Evolutionary conservation across 2,113 vertebrate species (phyloP), one percentile per base, ranked within the genome.

Genomic region (Tamias sibiricus): DNA sequence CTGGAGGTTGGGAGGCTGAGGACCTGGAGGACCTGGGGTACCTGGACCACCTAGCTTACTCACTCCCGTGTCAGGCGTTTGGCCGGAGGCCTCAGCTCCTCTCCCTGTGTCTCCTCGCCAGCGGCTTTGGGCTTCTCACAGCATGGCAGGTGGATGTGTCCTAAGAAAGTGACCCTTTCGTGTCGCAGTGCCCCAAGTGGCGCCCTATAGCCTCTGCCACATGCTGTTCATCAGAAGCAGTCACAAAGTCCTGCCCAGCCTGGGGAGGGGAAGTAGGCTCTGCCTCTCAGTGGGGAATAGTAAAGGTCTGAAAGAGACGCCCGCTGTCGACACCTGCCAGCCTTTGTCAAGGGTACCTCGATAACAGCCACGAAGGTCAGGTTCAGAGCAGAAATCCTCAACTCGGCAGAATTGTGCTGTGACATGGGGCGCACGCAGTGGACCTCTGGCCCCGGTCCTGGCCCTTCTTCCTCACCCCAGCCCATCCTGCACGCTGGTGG

Each of bases 171-270:
- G 80, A 59, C 49, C 54, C 30, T 54, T 68, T 74, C 17, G 52
- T 28, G 44, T 74, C 35, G 24, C 54, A 24, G 57, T 9, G 8
- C 64, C 52, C 11, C 2, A 76, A n/a, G 28, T 32, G 71, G 42
- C 0, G 3, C 0, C 3, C 40, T 24, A 1, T n/a, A 12, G 11
- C 35, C 57, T 59, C 85, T 52, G 71, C n/a, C 35, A 12, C 8
- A 14, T 32, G 62, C 72, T 32, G 22, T n/a, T 57, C 40, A 62
- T 35, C 37, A 72, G 74, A 26, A 57, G 52, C 75, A 62, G 62
- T 42, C 52, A 26, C 42, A 11, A 62, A 72, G 66, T 44, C 32
- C 81, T 49, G 24, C 81, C 91, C 44, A 57, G 64, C 40, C 49
- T 28, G 8, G 72, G 54, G 68, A 74, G 35, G n/a, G 26, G 49